Percentiles rank a stretch among this genome's conserved stretches.
Conservation (phyloP, 2,888 invertebrate genomes). For the Flexamia atlantica region DNA sequence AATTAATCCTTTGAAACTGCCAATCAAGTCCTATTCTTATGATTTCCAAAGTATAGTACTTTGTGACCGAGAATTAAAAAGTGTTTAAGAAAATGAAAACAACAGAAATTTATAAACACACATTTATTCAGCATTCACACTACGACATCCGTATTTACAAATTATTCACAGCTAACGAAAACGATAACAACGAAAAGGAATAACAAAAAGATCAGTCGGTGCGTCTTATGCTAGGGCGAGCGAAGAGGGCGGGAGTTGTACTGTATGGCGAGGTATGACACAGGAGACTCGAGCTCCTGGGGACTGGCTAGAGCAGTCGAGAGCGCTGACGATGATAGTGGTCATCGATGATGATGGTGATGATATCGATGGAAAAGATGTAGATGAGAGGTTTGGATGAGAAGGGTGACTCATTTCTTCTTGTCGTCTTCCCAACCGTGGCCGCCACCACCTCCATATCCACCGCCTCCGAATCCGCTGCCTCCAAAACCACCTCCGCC, state of each 20-base stretch:
- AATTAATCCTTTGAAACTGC: no score
- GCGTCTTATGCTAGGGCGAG: slow-evolving; percentile 37
- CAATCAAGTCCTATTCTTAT: no score
- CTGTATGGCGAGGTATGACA: slow-evolving; percentile 29
- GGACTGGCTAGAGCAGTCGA: not conserved
- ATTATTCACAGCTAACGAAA: slow-evolving; percentile 44
- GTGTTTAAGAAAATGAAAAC: not conserved
- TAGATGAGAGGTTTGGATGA: not conserved
- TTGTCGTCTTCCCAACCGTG: slow-evolving; percentile 61
- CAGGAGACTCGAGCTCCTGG: not conserved
- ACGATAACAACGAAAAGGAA: slow-evolving; percentile 46
- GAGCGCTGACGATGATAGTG: slow-evolving; percentile 14
- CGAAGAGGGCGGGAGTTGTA: slow-evolving; percentile 28
- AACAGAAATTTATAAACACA: slow-evolving; percentile 43
- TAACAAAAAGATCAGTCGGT: slow-evolving; percentile 52
- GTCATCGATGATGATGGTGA: slow-evolving; percentile 41
- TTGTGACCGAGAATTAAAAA: not conserved
- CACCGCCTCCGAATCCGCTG: slow-evolving; percentile 55
- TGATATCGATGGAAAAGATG: slow-evolving; percentile 39
- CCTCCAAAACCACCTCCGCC: slow-evolving; percentile 56
- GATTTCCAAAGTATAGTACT: no score
- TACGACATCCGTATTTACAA: slow-evolving; percentile 48
- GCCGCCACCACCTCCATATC: slow-evolving; percentile 51
- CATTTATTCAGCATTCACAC: slow-evolving; percentile 58
- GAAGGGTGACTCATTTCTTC: slow-evolving; percentile 39